Evolutionary conservation across 2,888 invertebrate genomes (phyloP).

Genomic region (Acanthosepion pharaonis): DNA sequence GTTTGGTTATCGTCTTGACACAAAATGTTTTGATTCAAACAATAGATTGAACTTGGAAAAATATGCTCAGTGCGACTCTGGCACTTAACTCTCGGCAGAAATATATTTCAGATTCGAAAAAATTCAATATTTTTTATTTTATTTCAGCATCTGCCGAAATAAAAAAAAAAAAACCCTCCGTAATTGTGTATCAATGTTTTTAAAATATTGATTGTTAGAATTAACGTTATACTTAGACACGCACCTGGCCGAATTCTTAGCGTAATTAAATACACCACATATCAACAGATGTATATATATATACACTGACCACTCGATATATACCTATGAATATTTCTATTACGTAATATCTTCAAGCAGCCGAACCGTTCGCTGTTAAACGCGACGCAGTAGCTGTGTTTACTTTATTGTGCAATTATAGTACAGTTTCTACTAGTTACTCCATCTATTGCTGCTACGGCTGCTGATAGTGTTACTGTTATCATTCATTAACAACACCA

Average conservation of each 20-base stretch:
- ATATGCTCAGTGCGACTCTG: neutral
- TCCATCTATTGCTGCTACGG: neutral
- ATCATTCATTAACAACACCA: neutral
- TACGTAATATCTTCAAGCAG: neutral
- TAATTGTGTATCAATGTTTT: neutral
- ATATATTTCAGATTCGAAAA: neutral
- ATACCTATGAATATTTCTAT: neutral
- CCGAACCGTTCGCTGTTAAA: neutral
- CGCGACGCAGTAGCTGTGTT: neutral
- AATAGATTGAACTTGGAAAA: neutral
- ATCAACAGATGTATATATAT: neutral
- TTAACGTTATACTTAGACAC: neutral
- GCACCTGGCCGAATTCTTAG: neutral
- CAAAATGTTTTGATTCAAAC: neutral
- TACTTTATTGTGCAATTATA: neutral
- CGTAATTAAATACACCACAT: neutral
- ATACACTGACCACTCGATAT: neutral
- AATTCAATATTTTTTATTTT: neutral
- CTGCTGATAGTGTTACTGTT: neutral
- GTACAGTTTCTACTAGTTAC: neutral
- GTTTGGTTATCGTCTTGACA: neutral
- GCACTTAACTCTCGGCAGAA: neutral
- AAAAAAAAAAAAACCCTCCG: neutral
- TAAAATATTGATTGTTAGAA: neutral
- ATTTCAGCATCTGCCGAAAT: neutral